Base-by-base conservation (phyloP, 2,888 invertebrate species). In the Athalia rosae region DNA sequence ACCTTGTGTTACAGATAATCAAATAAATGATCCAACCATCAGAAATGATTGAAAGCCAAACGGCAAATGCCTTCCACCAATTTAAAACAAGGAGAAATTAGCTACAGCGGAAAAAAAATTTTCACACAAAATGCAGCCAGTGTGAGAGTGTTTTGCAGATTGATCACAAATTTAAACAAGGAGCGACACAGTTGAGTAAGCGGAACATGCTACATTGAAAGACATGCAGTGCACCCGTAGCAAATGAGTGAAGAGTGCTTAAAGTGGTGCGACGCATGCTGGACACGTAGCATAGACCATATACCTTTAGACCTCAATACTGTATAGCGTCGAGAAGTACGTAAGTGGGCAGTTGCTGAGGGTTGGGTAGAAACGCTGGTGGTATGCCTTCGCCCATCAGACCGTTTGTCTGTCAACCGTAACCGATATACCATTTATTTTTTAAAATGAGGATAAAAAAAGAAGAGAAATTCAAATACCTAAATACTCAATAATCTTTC, bases 311-410 rank as follows among this genome's bases (percentile, higher is more conserved):
- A 91, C 91, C 92, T 92, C 92, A 92, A 92, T 92, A 92, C 91
- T 92, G 92, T 91, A 92, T 92, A 89, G 92, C 91, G 91, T 92
- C 92, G 91, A 92, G 91, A 91, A 92, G 91, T 88, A 92, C 91
- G 91, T 92, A 92, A 90, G 92, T 91, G 88, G 92, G 91, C 91
- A 91, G 91, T 90, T 92, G 91, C 87, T 92, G 91, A 86, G 92
- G 92, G 89, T 92, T 92, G 86, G 89, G 90, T 85, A 90, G 89
- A 90, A 92, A 91, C 89, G 91, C 92, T 89, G 89, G 89, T 86
- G 89, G 89, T 87, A 89, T 89, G 85, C 89, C 89, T 87, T 89
- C 89, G 81, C 89, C 89, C 89, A 89, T 89, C 84, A 89, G 87
- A 89, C 89, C 88, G 87, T 89, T 89, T 88, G 89, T 89, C 89